Base-by-base conservation (phyloP, 2,888 invertebrate genomes). In the Spicauda simplicius region DNA sequence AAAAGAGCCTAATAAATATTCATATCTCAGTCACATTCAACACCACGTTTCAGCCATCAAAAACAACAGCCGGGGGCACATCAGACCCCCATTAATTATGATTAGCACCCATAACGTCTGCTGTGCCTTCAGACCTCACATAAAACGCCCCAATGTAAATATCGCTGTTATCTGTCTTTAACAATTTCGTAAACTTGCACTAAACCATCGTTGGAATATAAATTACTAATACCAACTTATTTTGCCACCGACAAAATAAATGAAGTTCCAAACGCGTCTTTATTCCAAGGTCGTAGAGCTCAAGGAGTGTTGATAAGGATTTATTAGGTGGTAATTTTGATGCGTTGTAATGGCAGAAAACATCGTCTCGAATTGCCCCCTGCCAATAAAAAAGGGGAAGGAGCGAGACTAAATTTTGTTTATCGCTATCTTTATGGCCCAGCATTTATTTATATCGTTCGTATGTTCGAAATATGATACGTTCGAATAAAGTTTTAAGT, bases 121-220 rank as follows among this genome's bases (percentile, higher is more conserved):
- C 18, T 60, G 14, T 33, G 14, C 16, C 37, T 86, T 18, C 86
- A 85, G 79, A 78, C 80, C 86, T 85, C 86, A 86, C 86, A 85
- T 88, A 88, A 88, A 88, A 86, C 85, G 86, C 86, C 85, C 85
- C 85, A 86, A 85, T 87, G 87, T 89, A 90, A 91, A 91, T 90
- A 91, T 87, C 88, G 85, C 84, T 88, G 88, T 90, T 91, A 91
- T 91, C 91, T 90, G 87, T 91, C 91, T 90, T 91, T 90, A 91
- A 92, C 91, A 91, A 92, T 91, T 92, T 90, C 87, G 89, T 91
- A 89, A 90, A 89, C 88, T 90, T 90, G 83, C 86, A 89, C 88
- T 88, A 90, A 90, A 85, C 87, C 90, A 86, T 91, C 88, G 85
- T 84, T 84, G 85, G 89, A 86, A 90, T 90, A 92, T 91, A 91